A percentile compares a stretch with the other conserved stretches of the same genome.
Evolutionary conservation across 2,797 vertebrate genomes (phyloP).

Genomic region (Pelobates cultripes): DNA sequence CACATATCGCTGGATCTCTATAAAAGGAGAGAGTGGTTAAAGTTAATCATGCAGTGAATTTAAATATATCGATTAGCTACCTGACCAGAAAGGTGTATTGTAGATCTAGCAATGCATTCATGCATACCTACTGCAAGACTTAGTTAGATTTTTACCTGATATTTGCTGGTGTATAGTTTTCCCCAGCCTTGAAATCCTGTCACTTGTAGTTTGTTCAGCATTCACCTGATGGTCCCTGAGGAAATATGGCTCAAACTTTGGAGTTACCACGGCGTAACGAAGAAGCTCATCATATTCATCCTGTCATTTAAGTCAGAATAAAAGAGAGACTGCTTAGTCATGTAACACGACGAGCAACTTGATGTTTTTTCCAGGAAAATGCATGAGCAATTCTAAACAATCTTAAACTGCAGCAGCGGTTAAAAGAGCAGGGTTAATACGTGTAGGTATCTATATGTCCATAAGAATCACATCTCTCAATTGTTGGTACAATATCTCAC

Average conservation of each 20-base stretch:
- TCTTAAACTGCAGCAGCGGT: too few species aligned
- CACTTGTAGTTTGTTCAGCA: constrained; percentile 61
- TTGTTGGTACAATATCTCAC: too few species aligned
- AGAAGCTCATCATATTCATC: constrained; percentile 93
- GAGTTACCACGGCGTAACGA: constrained; percentile 80
- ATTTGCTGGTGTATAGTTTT: constrained; percentile 60
- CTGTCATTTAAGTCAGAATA: constrained; percentile 64
- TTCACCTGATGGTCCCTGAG: constrained; percentile 61
- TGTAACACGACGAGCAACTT: constrained; percentile 17
- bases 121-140: neutral
- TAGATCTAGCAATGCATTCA: neutral
- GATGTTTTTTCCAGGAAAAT: constrained; percentile 9
- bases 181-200: constrained; percentile 58
- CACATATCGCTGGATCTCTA: too few species aligned
- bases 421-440: too few species aligned
- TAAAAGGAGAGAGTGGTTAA: too few species aligned
- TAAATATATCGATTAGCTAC: neutral
- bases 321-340: constrained; percentile 26
- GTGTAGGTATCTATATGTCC: too few species aligned
- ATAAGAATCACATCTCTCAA: too few species aligned
- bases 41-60: neutral
- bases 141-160: constrained; percentile 67
- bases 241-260: constrained; percentile 69
- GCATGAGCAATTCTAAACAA: too few species aligned
- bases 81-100: neutral